Evolutionary conservation across 2,113 vertebrate species (phyloP), one percentile per base, ranked within the genome.

Genomic region (Pituophis catenifer): DNA sequence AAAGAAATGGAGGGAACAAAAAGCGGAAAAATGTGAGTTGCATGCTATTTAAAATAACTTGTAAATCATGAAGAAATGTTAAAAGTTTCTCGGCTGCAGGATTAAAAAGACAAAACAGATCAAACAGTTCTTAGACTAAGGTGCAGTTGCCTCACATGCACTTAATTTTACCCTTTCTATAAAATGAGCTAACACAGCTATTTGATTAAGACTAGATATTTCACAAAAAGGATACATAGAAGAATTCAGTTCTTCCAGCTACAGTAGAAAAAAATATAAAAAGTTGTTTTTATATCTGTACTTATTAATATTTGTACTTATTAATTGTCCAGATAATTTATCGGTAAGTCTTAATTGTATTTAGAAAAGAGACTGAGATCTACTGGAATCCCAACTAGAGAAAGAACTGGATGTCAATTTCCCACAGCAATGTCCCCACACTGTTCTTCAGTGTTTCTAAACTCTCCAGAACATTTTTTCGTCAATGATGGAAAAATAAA

Each of bases 181-280:
- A 81, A 81, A 21, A 81, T 81, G 33, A 81, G n/a, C 33, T 44
- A 44, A 21, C 17, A 44, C 24, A 33, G 11, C 54, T 54, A 17
- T 12, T 75, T 92, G 38, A 3, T 87, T 50, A 65, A 88, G 91
- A 94, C 29, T 1, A 96, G 86, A 50, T 38, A 93, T 75, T 57
- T 95, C 86, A 92, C 89, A 94, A 94, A 97, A 99, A 99, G 99
- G 99, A 99, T 99, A 99, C 99, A 99, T 99, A 12, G 99, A 99
- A 93, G 99, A 98, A 98, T 99, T 99, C 95, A 99, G 97, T 97
- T 99, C 99, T 98, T 99, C 99, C 89, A 99, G 98, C 99, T 99
- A 98, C 89, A 98, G 98, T 23, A 92, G 4, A 97, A 96, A 24
- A 94, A 89, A 94, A 96, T 89, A 58, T 0, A 48, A 5, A 88